These are phyloP conservation scores for Torymus aiolomorphi DNA, from an alignment of 2,888 invertebrate genomes.

Conservation along the genomic window DNA sequence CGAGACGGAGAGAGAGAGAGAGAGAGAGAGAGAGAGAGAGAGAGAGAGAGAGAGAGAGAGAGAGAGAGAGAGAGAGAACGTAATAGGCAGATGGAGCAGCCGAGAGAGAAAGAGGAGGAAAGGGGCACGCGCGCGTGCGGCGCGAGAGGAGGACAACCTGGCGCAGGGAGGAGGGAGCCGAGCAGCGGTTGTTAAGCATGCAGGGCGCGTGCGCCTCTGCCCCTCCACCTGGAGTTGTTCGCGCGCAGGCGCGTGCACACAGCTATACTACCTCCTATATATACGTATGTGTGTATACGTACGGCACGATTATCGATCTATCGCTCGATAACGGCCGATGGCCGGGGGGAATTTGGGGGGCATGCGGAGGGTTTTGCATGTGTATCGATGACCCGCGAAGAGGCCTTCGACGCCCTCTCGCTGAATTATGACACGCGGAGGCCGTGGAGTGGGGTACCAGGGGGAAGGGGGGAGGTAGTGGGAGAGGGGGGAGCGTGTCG, in stretches of 20 bases:
- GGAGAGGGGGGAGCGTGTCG: not conserved
- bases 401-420: slow-evolving; percentile 45
- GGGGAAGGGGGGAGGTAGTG: not conserved
- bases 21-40: too few species aligned
- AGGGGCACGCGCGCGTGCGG: not conserved
- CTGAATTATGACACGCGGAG: slow-evolving; percentile 49
- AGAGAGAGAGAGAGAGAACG: slow-evolving; percentile 23
- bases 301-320: slow-evolving; percentile 53
- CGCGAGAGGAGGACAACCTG: not conserved
- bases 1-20: slow-evolving; percentile 35
- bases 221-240: slow-evolving; percentile 6
- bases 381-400: slow-evolving; percentile 55
- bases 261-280: not conserved
- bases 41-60: too few species aligned
- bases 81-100: slow-evolving; percentile 34
- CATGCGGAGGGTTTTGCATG: slow-evolving; percentile 4
- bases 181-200: slow-evolving; percentile 37
- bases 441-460: not conserved
- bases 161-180: not conserved
- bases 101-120: slow-evolving; percentile 55
- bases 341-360: slow-evolving; percentile 32
- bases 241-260: slow-evolving; percentile 38
- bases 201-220: slow-evolving; percentile 61
- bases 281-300: too few species aligned
- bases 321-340: slow-evolving; percentile 54